Conservation (phyloP, 2,888 invertebrate genomes). For the Diaphora mendica region DNA sequence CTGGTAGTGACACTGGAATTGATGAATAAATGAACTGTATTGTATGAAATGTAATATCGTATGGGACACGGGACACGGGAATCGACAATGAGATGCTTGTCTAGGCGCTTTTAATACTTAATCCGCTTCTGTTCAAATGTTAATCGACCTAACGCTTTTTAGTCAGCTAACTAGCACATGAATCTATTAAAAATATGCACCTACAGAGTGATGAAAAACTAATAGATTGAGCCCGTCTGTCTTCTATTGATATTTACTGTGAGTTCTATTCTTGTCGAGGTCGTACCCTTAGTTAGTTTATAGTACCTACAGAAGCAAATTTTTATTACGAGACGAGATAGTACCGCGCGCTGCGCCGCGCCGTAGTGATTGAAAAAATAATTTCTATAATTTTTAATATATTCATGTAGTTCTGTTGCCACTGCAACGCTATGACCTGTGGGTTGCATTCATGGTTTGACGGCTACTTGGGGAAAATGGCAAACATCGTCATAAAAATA, state of each 20-base stretch:
- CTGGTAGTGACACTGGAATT: no score
- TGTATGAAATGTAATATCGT: no score
- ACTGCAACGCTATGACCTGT: background rate
- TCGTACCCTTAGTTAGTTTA: slow-evolving; percentile 12
- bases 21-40: no score
- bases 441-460: background rate
- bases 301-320: background rate
- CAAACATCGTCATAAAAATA: no score
- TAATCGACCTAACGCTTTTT: slow-evolving; percentile 20
- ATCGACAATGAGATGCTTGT: no score
- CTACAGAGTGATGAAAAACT: slow-evolving; percentile 31
- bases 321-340: background rate
- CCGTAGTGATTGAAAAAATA: background rate
- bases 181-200: slow-evolving; percentile 20
- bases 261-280: slow-evolving; percentile 40
- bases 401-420: background rate
- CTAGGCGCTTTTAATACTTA: no score
- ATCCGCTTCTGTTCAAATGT: background rate
- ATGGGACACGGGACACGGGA: no score
- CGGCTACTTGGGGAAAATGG: no score
- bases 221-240: slow-evolving; percentile 39
- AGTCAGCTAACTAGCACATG: slow-evolving; percentile 6
- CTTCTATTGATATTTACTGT: slow-evolving; percentile 35
- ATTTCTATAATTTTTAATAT: background rate
- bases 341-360: background rate